A percentile compares a stretch with the other conserved stretches of the same genome.
These are phyloP conservation scores for Synodontis membranacea DNA, from an alignment of 2,113 vertebrate genomes.

Conservation along the genomic window DNA sequence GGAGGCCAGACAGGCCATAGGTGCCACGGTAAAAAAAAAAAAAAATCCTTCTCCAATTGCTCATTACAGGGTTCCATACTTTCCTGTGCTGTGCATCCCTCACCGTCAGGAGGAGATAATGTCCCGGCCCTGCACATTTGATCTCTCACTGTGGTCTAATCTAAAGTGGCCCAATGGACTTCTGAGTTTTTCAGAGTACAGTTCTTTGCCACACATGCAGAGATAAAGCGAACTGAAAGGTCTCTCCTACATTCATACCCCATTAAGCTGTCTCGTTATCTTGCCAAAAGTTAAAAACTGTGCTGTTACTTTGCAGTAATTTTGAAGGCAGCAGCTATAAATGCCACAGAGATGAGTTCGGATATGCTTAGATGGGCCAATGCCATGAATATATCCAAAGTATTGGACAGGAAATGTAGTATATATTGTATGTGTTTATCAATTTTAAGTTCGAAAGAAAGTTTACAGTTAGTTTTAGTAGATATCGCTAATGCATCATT, in stretches of 20 bases:
- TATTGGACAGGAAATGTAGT: neutral
- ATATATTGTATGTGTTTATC: neutral
- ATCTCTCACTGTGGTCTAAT: constrained; percentile 72
- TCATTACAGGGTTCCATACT: constrained; percentile 87
- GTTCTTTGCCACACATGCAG: constrained; percentile 11
- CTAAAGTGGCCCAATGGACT: constrained; percentile 50
- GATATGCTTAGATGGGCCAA: neutral
- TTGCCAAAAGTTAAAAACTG: neutral
- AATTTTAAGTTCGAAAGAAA: neutral
- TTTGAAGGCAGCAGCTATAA: neutral
- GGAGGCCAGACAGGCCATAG: constrained; percentile 85
- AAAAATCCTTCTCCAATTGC: constrained; percentile 60
- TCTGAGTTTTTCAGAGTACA: constrained; percentile 56
- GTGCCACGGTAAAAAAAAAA: constrained; percentile 64
- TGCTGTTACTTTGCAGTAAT: constrained; percentile 14
- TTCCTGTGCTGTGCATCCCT: constrained; percentile 82
- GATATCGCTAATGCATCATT: neutral
- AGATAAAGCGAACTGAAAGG: constrained; percentile 1
- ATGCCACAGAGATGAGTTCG: neutral
- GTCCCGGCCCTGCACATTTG: constrained; percentile 63
- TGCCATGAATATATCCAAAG: neutral
- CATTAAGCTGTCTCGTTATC: constrained; percentile 5
- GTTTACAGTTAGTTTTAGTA: neutral
- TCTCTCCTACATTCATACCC: neutral
- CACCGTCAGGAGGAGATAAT: constrained; percentile 79